Evolutionary conservation across 2,888 invertebrate species (phyloP).

Genomic region (Imbricaverruca yamaguchii): DNA sequence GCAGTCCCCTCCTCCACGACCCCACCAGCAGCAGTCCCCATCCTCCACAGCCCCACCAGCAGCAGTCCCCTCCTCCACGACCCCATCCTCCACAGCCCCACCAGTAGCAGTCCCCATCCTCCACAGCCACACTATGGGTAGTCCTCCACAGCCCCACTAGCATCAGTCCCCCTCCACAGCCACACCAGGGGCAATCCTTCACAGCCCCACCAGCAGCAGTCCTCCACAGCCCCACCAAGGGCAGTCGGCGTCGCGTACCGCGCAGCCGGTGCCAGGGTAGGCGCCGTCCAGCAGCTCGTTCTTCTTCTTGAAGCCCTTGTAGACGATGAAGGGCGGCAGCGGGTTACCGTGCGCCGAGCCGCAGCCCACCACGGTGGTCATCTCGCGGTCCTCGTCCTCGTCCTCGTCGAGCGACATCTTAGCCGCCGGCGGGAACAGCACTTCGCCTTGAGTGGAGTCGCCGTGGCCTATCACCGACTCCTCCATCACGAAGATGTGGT

Average conservation of each 20-base stretch:
- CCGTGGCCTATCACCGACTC: slow-evolving; percentile 14
- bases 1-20: no score
- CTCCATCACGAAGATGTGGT: slow-evolving; percentile 20
- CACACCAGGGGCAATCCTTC: no score
- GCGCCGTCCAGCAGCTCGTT: slow-evolving; percentile 9
- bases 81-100: no score
- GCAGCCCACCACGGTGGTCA: slow-evolving; percentile 13
- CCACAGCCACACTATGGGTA: no score
- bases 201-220: no score
- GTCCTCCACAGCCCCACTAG: no score
- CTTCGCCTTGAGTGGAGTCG: slow-evolving; percentile 16
- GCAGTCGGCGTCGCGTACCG: background rate
- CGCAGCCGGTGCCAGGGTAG: background rate
- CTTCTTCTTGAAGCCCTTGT: slow-evolving; percentile 21
- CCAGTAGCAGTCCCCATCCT: no score
- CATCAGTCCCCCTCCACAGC: no score
- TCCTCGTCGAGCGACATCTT: slow-evolving; percentile 19
- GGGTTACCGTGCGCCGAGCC: slow-evolving; percentile 17
- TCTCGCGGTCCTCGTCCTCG: slow-evolving; percentile 21
- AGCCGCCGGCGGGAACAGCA: slow-evolving; percentile 20
- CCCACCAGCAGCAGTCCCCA: no score
- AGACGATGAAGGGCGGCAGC: slow-evolving; percentile 9
- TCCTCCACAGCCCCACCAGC: no score
- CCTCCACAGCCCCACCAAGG: no score
- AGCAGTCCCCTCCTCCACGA: no score